A percentile compares a stretch with the other conserved stretches of the same genome.
phyloP scores from a whole-genome alignment of 2,888 invertebrate genomes.

The Drosophila yooni region DNA sequence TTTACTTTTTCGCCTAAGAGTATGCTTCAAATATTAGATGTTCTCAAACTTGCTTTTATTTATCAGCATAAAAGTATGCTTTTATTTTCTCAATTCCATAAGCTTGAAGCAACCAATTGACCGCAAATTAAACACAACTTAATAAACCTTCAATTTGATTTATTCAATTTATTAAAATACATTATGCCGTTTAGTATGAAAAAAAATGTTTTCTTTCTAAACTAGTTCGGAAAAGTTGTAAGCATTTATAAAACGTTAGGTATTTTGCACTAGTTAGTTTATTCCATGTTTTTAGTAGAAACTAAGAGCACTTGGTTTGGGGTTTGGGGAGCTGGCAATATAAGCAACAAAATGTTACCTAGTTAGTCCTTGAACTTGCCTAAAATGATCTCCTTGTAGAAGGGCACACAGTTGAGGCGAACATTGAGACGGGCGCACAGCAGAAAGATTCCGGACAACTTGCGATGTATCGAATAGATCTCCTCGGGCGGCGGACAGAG shows the following conservation, averaged over 20 bases:
- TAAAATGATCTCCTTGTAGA: constrained; percentile 91
- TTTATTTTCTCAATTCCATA: neutral
- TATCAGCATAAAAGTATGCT: neutral
- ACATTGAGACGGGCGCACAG: constrained; percentile 95
- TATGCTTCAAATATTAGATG: neutral
- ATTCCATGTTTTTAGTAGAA: neutral
- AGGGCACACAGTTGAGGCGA: constrained; percentile 91
- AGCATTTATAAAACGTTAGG: constrained; percentile 9
- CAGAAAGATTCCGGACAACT: constrained; percentile 97
- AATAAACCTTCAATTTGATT: neutral
- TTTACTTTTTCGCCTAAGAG: neutral
- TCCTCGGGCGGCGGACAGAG: constrained; percentile 99
- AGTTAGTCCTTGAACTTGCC: constrained; percentile 74
- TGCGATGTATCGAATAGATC: constrained; percentile 98
- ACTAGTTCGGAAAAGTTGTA: neutral
- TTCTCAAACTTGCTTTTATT: neutral
- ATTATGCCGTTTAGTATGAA: neutral
- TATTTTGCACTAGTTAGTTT: constrained; percentile 4
- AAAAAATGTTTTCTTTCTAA: neutral
- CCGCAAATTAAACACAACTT: neutral
- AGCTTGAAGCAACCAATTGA: neutral
- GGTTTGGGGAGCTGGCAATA: neutral
- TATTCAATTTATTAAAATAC: neutral
- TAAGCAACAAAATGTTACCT: neutral
- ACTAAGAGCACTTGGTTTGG: constrained; percentile 36